Evolutionary conservation across 2,797 vertebrate species (phyloP).

Genomic region (Pitangus sulphuratus): DNA sequence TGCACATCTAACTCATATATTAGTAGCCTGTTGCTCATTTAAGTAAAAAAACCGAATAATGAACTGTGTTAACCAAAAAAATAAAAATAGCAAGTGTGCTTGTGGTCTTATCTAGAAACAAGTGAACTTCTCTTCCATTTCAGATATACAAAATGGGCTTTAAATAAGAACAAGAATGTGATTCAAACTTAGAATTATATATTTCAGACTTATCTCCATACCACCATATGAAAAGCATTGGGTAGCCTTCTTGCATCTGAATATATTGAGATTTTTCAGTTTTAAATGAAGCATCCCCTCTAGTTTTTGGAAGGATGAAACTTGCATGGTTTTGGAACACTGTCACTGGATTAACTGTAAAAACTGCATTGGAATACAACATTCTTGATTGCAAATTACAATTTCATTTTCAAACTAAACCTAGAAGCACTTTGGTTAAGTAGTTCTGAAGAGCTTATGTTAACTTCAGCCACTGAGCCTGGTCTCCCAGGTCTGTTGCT

Average conservation of each 20-base stretch:
- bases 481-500: background rate
- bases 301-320: background rate
- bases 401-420: conserved; percentile 9
- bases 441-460: background rate
- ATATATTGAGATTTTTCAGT: background rate
- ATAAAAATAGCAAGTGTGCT: background rate
- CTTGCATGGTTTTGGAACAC: background rate
- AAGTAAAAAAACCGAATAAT: background rate
- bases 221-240: background rate
- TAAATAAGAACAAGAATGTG: background rate
- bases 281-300: conserved; percentile 14
- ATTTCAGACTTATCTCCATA: background rate
- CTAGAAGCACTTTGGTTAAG: background rate
- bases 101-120: background rate
- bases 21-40: background rate
- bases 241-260: background rate
- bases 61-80: background rate
- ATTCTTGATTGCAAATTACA: background rate
- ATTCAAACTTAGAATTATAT: background rate
- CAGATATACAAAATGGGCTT: background rate
- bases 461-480: background rate
- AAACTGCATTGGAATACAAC: background rate
- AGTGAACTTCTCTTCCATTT: background rate
- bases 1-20: background rate
- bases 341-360: background rate